Percentiles rank a stretch among this genome's conserved stretches.
phyloP scores from a whole-genome alignment of 1,140 invertebrate genomes.

The Colletes latitarsis region DNA sequence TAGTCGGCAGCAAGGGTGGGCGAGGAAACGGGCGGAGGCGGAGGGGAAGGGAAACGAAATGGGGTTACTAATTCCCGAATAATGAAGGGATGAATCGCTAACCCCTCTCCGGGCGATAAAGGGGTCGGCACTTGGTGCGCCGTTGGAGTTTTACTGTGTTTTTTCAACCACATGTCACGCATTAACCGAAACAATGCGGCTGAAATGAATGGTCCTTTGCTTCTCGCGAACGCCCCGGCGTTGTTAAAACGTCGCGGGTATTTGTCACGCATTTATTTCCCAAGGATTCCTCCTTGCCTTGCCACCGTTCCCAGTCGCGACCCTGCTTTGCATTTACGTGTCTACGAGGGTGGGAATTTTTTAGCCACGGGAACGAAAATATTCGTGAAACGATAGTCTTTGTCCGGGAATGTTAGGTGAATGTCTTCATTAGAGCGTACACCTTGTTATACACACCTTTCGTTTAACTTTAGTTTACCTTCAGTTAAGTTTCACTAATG shows the following conservation, averaged over 20 bases:
- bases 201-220: constrained; percentile 49
- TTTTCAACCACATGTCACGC: constrained; percentile 62
- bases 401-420: background rate
- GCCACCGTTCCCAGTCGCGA: background rate
- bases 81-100: constrained; percentile 79
- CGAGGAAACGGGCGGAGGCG: constrained; percentile 12
- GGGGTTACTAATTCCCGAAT: constrained; percentile 80
- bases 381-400: constrained; percentile 12
- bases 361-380: constrained; percentile 16
- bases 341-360: constrained; percentile 18
- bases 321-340: constrained; percentile 29
- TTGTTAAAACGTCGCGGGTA: constrained; percentile 31
- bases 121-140: constrained; percentile 41
- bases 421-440: constrained; percentile 8
- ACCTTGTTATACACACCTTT: no score
- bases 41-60: constrained; percentile 65
- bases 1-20: constrained; percentile 24
- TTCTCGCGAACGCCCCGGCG: background rate
- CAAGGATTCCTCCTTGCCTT: constrained; percentile 18
- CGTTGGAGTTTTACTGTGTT: constrained; percentile 71
- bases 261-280: constrained; percentile 41
- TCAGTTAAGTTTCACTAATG: no score
- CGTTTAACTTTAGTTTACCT: no score
- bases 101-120: constrained; percentile 66
- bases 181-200: constrained; percentile 65